Base-by-base conservation (phyloP, 92 coral and sea anemone species). In the Palythoa heliodiscus region DNA sequence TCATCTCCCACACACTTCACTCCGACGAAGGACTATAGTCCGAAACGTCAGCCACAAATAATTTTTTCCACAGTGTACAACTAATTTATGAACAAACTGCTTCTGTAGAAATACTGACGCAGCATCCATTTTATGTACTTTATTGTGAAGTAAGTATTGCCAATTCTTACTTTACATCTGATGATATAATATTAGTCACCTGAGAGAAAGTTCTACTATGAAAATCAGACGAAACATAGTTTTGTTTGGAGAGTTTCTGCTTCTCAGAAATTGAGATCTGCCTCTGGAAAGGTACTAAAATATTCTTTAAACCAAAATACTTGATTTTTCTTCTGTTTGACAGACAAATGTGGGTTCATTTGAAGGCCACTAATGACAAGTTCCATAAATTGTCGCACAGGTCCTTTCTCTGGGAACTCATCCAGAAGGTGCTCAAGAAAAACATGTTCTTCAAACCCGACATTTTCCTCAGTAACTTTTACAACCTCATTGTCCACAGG, bases 371-470 rank as follows among this genome's bases (percentile, higher is more conserved):
- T 92, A 43, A 93, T 83, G 16, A 97, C 99, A 78, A 97, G 92
- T 75, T 97, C 99, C 98, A 97, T 97, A 73, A 97, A 97, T 71
- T 92, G 93, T 8, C 95, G 93, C 61, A 95, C 93, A 13, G 98
- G 95, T 3, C 99, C 99, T 70, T 92, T 92, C 55, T 82, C 90
- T 14, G 98, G 99, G 73, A 97, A 97, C 9, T 87, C 96, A 54
- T 91, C 95, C 22, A 97, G 69, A 24, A 95, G 84, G 77, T 97
- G 84, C 37, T 96, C 97, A 22, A 97, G 89, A 71, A 97, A 97
- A 7, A 95, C 95, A 83, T 97, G 99, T 83, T 97, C 97, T 61
- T 97, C 98, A 95, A 97, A 97, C 23, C 97, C 90, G 22, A 93
- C 94, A 60, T 78, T 83, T 50, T 83, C 70, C 78, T 97, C 99